Base-by-base conservation (phyloP, 2,113 vertebrate genomes). In the Eolophus roseicapilla region DNA sequence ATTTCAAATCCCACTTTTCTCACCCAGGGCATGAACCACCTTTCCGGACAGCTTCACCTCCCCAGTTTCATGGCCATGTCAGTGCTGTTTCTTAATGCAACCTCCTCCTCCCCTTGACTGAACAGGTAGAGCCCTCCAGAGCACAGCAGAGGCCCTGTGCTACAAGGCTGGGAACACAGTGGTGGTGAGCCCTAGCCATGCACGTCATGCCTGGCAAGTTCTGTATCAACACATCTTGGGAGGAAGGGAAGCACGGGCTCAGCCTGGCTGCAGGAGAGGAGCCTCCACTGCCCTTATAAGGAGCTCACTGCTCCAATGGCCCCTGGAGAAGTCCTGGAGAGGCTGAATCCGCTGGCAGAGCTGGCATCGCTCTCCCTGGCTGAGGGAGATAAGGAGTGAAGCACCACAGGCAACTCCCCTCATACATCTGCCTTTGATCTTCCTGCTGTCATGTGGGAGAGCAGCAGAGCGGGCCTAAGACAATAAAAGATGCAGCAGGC, bases 251-350 rank as follows among this genome's bases (percentile, higher is more conserved):
- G 91, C 3, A 1, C 5, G 84, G 88, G 91, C 88, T 86, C 74
- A 53, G 95, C 11, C 64, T 64, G 73, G 10, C 76, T 75, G 88
- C 79, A 55, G 65, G 33, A 97, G 88, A 95, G 80, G 88, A 94
- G 88, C 29, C 92, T 93, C 94, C 21, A 0, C 81, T 96, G 94
- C 89, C 96, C 96, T 95, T 96, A 97, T 95, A 97, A 97, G 96
- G 96, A 96, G 73, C 0, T 18, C 81, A 86, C 69, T 91, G 89
- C 86, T 95, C 91, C 64, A 96, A 31, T 81, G 86, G 78, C 39
- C 57, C 88, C 86, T 74, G 60, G 84, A 92, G 73, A 89, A 91
- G 91, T 86, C 89, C 77, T 80, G 76, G 91, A 90, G 94, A 47
- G 77, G 67, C 63, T 7, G 68, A 93, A 70, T 35, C 63, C 1